Evolutionary conservation across 2,113 vertebrate species (phyloP), one percentile per base, ranked within the genome.

Genomic region (Ia io): DNA sequence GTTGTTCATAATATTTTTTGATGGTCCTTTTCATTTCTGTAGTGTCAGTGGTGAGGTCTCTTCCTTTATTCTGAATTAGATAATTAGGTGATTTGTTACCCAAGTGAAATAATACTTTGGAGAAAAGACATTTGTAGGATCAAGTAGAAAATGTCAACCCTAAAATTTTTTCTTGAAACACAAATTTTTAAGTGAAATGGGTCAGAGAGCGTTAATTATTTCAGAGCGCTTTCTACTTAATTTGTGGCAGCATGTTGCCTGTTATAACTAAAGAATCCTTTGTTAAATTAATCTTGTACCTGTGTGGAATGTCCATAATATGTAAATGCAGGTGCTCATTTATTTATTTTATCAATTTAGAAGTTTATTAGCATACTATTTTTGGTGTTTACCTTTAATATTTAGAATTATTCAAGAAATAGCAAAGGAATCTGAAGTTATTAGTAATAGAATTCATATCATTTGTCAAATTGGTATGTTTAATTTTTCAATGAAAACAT

Each of bases 361-460:
- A 93, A 93, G 70, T 95, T 65, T 63, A 42, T 82, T 95, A 79
- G 9, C 83, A 88, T 82, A 49, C 44, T 77, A 49, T 44, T 23
- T 80, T 16, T 94, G 18, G 22, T 90, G 3, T 92, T 74, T 97
- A n/a, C 56, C 77, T 94, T 96, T 87, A 18, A 1, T 87, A 53
- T 70, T 94, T 85, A 94, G 73, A 74, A 96, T 88, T 96, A 89
- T 83, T 97, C 53, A 96, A 96, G 83, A 59, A 90, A 61, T 90
- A 94, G 69, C 77, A 92, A 95, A 95, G 49, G 70, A 76, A 74
- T 93, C 94, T 91, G 77, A 79, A 44, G 73, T 96, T 97, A 78
- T 85, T 88, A 94, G 69, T 80, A 70, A 12, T 67, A 61, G 23
- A 25, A 61, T 61, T 61, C 49, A 20, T 95, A 84, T 95, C 35